Percentiles rank a stretch among this genome's conserved stretches.
Evolutionary conservation across 92 coral and sea anemone genomes (phyloP).

Genomic region (Chrysogorgia sp.): DNA sequence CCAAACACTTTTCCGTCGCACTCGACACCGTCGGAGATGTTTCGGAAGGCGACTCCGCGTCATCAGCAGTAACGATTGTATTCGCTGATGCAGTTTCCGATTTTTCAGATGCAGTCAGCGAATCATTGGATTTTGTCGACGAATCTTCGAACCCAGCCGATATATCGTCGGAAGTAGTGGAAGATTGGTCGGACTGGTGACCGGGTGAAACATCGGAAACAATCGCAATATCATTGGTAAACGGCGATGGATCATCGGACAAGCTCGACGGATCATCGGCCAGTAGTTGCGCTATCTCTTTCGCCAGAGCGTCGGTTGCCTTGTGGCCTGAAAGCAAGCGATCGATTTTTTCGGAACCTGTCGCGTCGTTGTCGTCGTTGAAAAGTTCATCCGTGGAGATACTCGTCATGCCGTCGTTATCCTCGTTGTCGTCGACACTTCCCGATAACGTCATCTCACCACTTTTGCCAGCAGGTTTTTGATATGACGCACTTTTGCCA

Average conservation of each 20-base stretch:
- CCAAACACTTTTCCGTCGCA: constrained; percentile 31
- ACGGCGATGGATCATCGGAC: background rate
- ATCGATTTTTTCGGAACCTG: constrained; percentile 16
- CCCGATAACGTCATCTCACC: background rate
- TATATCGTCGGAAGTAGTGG: background rate
- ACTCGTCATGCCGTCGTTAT: background rate
- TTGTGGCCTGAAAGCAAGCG: constrained; percentile 31
- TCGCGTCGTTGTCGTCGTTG: constrained; percentile 18
- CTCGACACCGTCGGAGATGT: constrained; percentile 19
- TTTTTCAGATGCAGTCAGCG: constrained; percentile 4
- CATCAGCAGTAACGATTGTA: background rate
- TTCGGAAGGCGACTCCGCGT: constrained; percentile 1
- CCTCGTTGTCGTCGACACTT: background rate
- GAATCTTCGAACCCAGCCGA: background rate
- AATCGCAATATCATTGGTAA: constrained; percentile 20
- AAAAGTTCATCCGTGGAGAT: constrained; percentile 16
- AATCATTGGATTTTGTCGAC: background rate
- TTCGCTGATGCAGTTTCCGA: background rate
- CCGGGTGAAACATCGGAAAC: constrained; percentile 6
- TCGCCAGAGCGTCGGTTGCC: constrained; percentile 16
- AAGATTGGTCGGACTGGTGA: background rate
- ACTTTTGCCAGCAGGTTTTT: too few relatives aligned
- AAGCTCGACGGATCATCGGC: constrained; percentile 17
- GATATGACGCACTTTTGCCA: background rate
- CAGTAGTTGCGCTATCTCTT: constrained; percentile 21